Evolutionary conservation across 2,113 vertebrate genomes (phyloP).

Genomic region (Vireo altiloquus): DNA sequence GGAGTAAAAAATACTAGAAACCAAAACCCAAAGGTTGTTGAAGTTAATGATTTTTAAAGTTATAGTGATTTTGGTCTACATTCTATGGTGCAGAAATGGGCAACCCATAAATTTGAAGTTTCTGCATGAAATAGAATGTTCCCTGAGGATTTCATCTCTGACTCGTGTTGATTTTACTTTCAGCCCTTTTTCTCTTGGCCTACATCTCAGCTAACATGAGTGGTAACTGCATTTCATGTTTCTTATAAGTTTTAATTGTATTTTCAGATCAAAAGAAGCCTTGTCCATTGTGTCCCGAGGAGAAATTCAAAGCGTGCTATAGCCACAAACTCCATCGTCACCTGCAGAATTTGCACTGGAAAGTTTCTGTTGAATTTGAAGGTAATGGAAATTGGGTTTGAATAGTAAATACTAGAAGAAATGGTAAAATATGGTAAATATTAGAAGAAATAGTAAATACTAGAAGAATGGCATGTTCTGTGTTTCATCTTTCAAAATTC

Average conservation of each 20-base stretch:
- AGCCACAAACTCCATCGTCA: slow-evolving; percentile 89
- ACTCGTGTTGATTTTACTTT: background rate
- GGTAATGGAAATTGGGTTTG: slow-evolving; percentile 66
- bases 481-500: background rate
- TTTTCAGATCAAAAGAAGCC: slow-evolving; percentile 82
- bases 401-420: background rate
- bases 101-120: background rate
- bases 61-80: background rate
- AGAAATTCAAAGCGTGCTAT: slow-evolving; percentile 91
- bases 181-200: background rate
- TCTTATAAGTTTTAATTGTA: background rate
- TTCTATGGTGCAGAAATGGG: background rate
- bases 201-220: background rate
- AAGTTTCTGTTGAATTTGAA: slow-evolving; percentile 95
- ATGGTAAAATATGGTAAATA: background rate
- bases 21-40: background rate
- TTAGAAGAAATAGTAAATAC: background rate
- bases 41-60: background rate
- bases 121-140: background rate
- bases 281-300: slow-evolving; percentile 92
- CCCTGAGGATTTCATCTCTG: background rate
- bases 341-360: slow-evolving; percentile 97
- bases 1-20: background rate
- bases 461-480: background rate
- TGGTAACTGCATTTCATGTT: background rate